Conservation (phyloP, 2,888 invertebrate species). For the Pammene aurita region DNA sequence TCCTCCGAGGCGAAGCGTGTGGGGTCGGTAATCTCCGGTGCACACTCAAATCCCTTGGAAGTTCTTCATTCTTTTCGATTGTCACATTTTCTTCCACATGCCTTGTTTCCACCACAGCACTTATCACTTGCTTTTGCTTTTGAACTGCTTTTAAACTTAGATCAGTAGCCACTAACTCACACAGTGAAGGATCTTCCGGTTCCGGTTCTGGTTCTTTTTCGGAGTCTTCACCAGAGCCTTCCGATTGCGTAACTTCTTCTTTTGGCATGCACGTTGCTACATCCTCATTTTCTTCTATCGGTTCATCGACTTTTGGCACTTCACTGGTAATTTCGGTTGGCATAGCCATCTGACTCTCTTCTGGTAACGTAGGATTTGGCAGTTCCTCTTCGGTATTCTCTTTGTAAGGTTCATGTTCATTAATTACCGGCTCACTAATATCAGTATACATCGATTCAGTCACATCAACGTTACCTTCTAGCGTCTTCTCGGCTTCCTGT, state of each 20-base stretch:
- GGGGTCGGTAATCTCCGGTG: conserved; percentile 79
- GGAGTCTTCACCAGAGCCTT: conserved; percentile 40
- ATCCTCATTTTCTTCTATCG: conserved; percentile 45
- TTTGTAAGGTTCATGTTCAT: conserved; percentile 59
- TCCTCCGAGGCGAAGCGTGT: conserved; percentile 75
- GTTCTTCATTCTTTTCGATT: conserved; percentile 77
- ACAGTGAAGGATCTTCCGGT: conserved; percentile 49
- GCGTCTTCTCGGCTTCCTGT: conserved; percentile 63
- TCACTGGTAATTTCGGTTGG: conserved; percentile 50
- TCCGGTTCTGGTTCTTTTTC: conserved; percentile 46
- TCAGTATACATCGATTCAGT: conserved; percentile 55
- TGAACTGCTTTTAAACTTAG: conserved; percentile 74
- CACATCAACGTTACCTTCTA: conserved; percentile 56
- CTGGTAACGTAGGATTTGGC: conserved; percentile 54
- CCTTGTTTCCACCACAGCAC: conserved; percentile 52
- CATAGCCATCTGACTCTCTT: conserved; percentile 58
- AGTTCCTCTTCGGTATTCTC: conserved; percentile 56
- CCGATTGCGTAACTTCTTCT: conserved; percentile 34
- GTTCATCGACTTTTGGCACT: conserved; percentile 45
- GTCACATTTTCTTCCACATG: conserved; percentile 65
- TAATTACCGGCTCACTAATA: conserved; percentile 64
- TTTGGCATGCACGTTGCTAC: conserved; percentile 46
- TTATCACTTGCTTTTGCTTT: conserved; percentile 64
- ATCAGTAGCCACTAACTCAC: conserved; percentile 82
- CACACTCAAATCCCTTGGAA: conserved; percentile 84